Evolutionary conservation across 2,113 vertebrate genomes (phyloP).

Genomic region (Symphodus melops): DNA sequence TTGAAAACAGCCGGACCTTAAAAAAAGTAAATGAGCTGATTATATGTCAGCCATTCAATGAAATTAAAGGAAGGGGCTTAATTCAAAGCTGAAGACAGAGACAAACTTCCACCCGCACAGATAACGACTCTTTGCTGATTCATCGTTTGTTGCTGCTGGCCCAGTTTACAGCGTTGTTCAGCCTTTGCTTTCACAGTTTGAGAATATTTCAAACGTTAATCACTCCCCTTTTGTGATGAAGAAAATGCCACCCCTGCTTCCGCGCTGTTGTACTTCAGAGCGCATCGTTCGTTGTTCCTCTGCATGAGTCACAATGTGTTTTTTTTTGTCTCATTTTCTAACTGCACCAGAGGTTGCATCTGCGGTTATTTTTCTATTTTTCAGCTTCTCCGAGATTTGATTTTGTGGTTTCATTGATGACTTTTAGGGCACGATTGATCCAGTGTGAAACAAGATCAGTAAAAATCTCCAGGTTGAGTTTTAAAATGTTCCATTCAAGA

Average conservation of each 20-base stretch:
- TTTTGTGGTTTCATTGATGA: background rate
- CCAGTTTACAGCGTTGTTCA: background rate
- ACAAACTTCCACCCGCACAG: background rate
- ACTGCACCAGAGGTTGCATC: background rate
- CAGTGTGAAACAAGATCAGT: too few relatives aligned
- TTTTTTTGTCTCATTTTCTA: background rate
- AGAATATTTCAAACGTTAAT: conserved; percentile 10
- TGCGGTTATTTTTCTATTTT: background rate
- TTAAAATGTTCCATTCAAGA: too few relatives aligned
- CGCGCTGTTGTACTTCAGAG: background rate
- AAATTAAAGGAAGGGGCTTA: too few relatives aligned
- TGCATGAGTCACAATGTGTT: background rate
- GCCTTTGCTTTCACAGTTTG: background rate
- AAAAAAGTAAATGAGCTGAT: too few relatives aligned
- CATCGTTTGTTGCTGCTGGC: background rate
- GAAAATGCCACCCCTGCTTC: background rate
- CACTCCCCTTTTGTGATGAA: background rate
- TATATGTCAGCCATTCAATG: too few relatives aligned
- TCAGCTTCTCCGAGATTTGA: background rate
- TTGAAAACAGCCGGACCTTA: too few relatives aligned
- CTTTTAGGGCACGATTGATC: background rate
- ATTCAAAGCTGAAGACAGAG: background rate
- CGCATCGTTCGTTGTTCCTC: background rate
- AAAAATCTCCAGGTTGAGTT: background rate
- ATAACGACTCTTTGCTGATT: background rate